These are phyloP conservation scores for Tridacna crocea DNA, from an alignment of 2,888 invertebrate species.

Conservation along the genomic window DNA sequence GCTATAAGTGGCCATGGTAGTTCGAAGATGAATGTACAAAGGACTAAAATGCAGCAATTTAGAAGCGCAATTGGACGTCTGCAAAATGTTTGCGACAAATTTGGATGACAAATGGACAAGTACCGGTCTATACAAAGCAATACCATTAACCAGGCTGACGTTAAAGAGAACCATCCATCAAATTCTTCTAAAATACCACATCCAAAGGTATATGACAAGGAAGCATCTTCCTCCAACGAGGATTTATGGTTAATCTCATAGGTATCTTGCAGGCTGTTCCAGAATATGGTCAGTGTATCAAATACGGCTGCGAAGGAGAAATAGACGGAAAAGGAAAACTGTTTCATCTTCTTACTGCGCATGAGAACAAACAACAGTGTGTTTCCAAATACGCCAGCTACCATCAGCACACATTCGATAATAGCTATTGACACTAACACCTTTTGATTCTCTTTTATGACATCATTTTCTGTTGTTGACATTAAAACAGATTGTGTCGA, in stretches of 20 bases:
- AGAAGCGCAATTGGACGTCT: slow-evolving; percentile 18
- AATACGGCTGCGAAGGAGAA: slow-evolving; percentile 28
- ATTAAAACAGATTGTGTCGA: background rate
- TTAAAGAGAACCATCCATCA: slow-evolving; percentile 24
- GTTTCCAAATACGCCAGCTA: slow-evolving; percentile 23
- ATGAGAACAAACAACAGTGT: slow-evolving; percentile 28
- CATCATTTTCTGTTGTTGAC: slow-evolving; percentile 4
- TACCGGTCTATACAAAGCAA: slow-evolving; percentile 15
- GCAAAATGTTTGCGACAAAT: slow-evolving; percentile 3
- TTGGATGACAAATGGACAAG: slow-evolving; percentile 11
- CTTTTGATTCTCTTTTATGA: slow-evolving; percentile 1
- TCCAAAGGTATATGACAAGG: slow-evolving; percentile 14
- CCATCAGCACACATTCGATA: slow-evolving; percentile 19
- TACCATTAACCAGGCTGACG: slow-evolving; percentile 30
- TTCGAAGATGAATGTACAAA: slow-evolving; percentile 3
- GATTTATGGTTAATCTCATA: background rate
- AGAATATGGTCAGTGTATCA: slow-evolving; percentile 20
- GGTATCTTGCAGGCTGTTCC: slow-evolving; percentile 24
- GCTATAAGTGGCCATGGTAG: slow-evolving; percentile 23
- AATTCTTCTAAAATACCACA: slow-evolving; percentile 29
- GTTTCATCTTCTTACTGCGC: slow-evolving; percentile 30
- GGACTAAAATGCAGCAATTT: background rate
- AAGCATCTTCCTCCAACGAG: slow-evolving; percentile 6
- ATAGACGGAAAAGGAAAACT: slow-evolving; percentile 29
- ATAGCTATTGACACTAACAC: slow-evolving; percentile 2